A percentile compares a stretch with the other conserved stretches of the same genome.
These are phyloP conservation scores for Astyanax mexicanus DNA, from an alignment of 2,797 vertebrate species.

Conservation along the genomic window DNA sequence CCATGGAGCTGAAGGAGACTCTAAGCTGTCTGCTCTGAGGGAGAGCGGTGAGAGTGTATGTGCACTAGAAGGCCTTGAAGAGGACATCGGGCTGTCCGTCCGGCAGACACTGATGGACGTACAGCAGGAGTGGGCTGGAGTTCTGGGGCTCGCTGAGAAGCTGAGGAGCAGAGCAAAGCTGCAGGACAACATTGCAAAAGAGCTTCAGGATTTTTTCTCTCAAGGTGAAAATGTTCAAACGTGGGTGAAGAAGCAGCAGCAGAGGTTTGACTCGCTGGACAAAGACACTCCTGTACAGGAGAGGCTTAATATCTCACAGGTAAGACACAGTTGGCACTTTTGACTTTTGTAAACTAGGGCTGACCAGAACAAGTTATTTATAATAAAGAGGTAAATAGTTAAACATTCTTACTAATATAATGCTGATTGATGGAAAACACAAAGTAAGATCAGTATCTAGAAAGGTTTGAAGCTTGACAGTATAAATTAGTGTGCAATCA, in stretches of 20 bases:
- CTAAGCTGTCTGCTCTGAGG: constrained; percentile 74
- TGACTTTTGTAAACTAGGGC: too few species aligned
- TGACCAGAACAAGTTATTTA: too few species aligned
- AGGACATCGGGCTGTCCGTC: constrained; percentile 59
- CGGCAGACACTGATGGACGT: constrained; percentile 58
- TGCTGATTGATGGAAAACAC: too few species aligned
- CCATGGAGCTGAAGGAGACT: constrained; percentile 77
- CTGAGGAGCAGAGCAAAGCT: constrained; percentile 69
- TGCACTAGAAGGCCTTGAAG: constrained; percentile 62
- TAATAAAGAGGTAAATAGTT: too few species aligned
- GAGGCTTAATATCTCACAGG: constrained; percentile 68
- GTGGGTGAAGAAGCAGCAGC: constrained; percentile 74
- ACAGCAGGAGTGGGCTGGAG: constrained; percentile 67
- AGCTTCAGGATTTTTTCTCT: constrained; percentile 69
- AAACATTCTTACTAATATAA: too few species aligned
- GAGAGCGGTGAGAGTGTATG: constrained; percentile 65
- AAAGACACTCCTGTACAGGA: constrained; percentile 57
- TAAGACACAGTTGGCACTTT: constrained; percentile 35
- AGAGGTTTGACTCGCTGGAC: constrained; percentile 67
- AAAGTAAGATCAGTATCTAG: too few species aligned
- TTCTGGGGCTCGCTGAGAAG: constrained; percentile 55
- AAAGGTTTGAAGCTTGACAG: too few species aligned
- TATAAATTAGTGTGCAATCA: too few species aligned
- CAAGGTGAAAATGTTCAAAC: constrained; percentile 66
- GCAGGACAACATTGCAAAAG: constrained; percentile 63